Conservation (phyloP, 2,888 invertebrate species). For the Crossocerus cetratus region DNA sequence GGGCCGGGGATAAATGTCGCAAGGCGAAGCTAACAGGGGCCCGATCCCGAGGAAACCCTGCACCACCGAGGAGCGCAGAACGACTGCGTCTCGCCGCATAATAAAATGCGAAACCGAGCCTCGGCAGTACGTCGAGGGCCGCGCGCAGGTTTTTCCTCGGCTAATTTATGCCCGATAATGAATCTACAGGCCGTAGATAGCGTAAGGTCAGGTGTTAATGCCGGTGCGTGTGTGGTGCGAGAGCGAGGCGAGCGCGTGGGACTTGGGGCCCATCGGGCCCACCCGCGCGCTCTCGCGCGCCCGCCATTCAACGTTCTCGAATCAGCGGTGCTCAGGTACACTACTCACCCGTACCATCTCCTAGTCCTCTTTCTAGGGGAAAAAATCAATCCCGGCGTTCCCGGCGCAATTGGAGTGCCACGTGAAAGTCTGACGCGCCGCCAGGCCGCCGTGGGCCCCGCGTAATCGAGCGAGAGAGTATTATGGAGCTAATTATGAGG, state of each 20-base stretch:
- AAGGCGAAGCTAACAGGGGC: conserved; percentile 22
- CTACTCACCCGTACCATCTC: not conserved
- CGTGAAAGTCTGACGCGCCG: not conserved
- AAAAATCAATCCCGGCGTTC: conserved; percentile 1
- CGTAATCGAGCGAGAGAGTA: not conserved
- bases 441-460: not conserved
- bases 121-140: conserved; percentile 51
- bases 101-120: conserved; percentile 57
- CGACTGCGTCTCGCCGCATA: conserved; percentile 21
- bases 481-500: not conserved
- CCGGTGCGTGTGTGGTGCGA: conserved; percentile 62
- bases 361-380: not conserved
- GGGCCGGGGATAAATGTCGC: conserved; percentile 9
- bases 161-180: conserved; percentile 70
- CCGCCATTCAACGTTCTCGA: conserved; percentile 44
- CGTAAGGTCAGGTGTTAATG: conserved; percentile 70
- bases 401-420: not conserved
- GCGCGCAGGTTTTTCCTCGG: conserved; percentile 57
- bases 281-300: conserved; percentile 52
- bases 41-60: conserved; percentile 25
- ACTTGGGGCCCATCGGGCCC: conserved; percentile 60
- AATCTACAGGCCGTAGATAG: conserved; percentile 67
- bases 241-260: conserved; percentile 55
- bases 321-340: conserved; percentile 51
- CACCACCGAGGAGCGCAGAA: conserved; percentile 27